phyloP scores from a whole-genome alignment of 2,888 invertebrate species.

The Caenorhabditis imperialis region DNA sequence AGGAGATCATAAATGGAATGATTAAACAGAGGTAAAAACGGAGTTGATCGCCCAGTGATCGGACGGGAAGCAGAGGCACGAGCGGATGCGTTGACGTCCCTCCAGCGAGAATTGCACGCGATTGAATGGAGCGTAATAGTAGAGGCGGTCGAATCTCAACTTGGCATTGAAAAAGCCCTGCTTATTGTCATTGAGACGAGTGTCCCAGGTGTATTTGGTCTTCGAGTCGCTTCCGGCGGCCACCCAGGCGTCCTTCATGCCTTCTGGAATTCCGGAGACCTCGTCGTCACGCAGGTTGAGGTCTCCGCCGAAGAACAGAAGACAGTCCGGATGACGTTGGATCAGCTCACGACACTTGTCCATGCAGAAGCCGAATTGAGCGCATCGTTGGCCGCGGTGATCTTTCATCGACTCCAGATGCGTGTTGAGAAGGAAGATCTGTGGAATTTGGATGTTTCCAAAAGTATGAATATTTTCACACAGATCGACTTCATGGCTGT shows the following conservation, averaged over 20 bases:
- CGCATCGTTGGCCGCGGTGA: slow-evolving; percentile 68
- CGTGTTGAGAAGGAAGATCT: slow-evolving; percentile 81
- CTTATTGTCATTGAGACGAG: slow-evolving; percentile 81
- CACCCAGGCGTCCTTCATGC: slow-evolving; percentile 80
- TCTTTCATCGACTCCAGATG: slow-evolving; percentile 82
- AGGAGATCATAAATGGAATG: too few relatives aligned
- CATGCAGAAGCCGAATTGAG: slow-evolving; percentile 66
- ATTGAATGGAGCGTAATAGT: slow-evolving; percentile 61
- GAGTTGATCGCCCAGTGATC: slow-evolving; percentile 74
- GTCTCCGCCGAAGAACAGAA: slow-evolving; percentile 82
- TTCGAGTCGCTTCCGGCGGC: slow-evolving; percentile 81
- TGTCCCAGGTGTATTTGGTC: slow-evolving; percentile 82
- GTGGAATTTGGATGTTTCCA: too few relatives aligned
- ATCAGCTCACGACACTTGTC: slow-evolving; percentile 53
- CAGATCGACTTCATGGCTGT: too few relatives aligned
- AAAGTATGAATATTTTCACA: too few relatives aligned
- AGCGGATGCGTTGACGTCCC: slow-evolving; percentile 69
- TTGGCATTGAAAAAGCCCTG: slow-evolving; percentile 35
- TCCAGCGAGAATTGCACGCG: slow-evolving; percentile 68
- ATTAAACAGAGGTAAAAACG: slow-evolving; percentile 16
- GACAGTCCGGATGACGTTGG: slow-evolving; percentile 65
- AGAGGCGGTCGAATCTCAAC: slow-evolving; percentile 60
- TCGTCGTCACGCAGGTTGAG: slow-evolving; percentile 82
- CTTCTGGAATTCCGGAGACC: slow-evolving; percentile 78
- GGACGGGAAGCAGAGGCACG: slow-evolving; percentile 70